phyloP scores from a whole-genome alignment of 92 coral and sea anemone species.

The Porites rus region DNA sequence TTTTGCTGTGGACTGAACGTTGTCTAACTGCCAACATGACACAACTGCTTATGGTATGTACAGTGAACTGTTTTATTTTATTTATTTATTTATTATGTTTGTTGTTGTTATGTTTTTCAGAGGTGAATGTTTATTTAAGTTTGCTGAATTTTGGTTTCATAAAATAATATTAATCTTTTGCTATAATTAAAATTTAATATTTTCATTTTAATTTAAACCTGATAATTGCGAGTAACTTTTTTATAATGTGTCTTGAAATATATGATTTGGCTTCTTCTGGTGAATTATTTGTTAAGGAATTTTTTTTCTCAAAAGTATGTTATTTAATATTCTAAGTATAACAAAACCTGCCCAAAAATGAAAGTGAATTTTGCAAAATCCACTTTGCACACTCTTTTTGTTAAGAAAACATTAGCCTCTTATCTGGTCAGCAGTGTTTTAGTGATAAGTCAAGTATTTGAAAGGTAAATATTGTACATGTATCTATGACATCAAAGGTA shows the following conservation, averaged over 20 bases:
- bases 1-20: conserved; percentile 8
- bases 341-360: not conserved
- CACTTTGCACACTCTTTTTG: not conserved
- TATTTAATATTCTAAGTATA: not conserved
- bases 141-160: not conserved
- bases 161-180: not conserved
- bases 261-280: not conserved
- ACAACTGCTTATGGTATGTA: conserved; percentile 41
- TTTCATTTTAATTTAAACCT: not conserved
- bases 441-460: no score
- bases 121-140: no score
- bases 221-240: not conserved
- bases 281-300: no score
- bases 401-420: not conserved
- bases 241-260: no score
- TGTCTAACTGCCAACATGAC: conserved; percentile 16
- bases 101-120: not conserved
- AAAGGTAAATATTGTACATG: not conserved
- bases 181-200: not conserved
- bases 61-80: conserved; percentile 7
- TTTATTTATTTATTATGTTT: not conserved
- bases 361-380: not conserved
- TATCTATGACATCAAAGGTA: not conserved
- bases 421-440: not conserved
- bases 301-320: no score